Percentiles rank a stretch among this genome's conserved stretches.
These are phyloP conservation scores for Verasper variegatus DNA, from an alignment of 2,113 vertebrate species.

Conservation along the genomic window DNA sequence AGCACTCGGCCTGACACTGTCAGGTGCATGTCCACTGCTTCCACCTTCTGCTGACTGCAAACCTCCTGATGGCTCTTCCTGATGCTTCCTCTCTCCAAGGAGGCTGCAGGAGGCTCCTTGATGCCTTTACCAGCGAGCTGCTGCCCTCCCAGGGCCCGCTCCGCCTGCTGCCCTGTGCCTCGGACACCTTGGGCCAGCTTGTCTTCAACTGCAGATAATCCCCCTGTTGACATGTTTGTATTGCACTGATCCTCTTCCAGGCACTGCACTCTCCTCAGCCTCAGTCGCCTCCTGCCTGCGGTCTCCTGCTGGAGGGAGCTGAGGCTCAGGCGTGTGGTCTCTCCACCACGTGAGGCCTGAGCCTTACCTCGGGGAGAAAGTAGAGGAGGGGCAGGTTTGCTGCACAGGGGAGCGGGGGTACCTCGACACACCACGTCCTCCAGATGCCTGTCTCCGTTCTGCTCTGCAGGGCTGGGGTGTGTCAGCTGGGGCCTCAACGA, in stretches of 20 bases:
- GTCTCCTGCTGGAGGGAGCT: conserved; percentile 32
- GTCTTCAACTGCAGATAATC: conserved; percentile 72
- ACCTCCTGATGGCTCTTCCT: conserved; percentile 62
- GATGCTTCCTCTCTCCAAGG: conserved; percentile 16
- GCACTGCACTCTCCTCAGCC: conserved; percentile 69
- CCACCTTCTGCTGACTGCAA: conserved; percentile 57
- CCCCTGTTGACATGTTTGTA: conserved; percentile 65
- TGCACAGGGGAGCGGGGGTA: conserved; percentile 36
- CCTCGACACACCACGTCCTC: conserved; percentile 42
- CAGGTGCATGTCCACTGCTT: conserved; percentile 11
- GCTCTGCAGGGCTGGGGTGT: conserved; percentile 21
- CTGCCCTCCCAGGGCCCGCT: conserved; percentile 68
- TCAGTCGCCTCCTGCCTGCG: conserved; percentile 56
- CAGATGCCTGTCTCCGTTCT: conserved; percentile 19
- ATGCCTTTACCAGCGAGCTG: conserved; percentile 72
- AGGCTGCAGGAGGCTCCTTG: conserved; percentile 57
- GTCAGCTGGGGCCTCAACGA: conserved; percentile 37
- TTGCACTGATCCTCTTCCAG: conserved; percentile 77
- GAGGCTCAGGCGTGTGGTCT: conserved; percentile 21
- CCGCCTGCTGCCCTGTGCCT: conserved; percentile 60
- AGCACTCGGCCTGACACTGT: conserved; percentile 30
- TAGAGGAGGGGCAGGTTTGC: conserved; percentile 42
- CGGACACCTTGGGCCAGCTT: conserved; percentile 54
- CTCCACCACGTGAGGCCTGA: neutral
- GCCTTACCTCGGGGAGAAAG: conserved; percentile 17